Evolutionary conservation across 1,140 invertebrate species (phyloP).

Genomic region (Zaprionus nigranus): DNA sequence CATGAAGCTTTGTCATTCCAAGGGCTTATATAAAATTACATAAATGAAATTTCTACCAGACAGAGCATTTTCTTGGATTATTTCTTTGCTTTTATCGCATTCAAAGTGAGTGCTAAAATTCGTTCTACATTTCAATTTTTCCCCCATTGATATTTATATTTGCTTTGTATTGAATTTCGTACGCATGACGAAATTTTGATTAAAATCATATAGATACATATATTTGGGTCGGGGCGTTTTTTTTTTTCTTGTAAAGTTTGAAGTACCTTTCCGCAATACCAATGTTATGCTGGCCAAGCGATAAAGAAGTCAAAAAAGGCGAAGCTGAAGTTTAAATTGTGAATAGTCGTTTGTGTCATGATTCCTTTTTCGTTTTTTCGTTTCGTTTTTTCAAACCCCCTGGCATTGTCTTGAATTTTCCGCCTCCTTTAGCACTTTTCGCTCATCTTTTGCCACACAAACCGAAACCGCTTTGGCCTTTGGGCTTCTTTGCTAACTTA

Average conservation of each 20-base stretch:
- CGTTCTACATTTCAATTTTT: constrained; percentile 2
- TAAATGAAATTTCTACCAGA: background rate
- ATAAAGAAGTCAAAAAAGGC: background rate
- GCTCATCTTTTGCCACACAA: constrained; percentile 38
- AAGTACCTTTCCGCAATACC: background rate
- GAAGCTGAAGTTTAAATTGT: constrained; percentile 14
- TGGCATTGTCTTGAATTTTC: constrained; percentile 21
- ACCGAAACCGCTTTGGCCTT: constrained; percentile 6
- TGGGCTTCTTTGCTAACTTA: constrained; percentile 39
- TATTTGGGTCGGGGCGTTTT: background rate
- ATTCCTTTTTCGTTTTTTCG: background rate
- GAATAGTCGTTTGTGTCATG: constrained; percentile 20
- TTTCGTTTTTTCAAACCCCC: constrained; percentile 3
- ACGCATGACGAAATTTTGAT: constrained; percentile 58
- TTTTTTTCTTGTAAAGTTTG: background rate
- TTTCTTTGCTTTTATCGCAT: background rate
- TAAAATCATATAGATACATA: constrained; percentile 53
- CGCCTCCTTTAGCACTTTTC: constrained; percentile 18
- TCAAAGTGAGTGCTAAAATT: background rate
- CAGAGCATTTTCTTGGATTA: background rate
- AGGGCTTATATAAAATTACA: background rate
- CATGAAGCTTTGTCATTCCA: background rate
- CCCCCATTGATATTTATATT: constrained; percentile 17
- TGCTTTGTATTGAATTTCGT: constrained; percentile 50
- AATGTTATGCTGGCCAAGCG: no score